These are phyloP conservation scores for Tenthredo scrophulariae DNA, from an alignment of 2,888 invertebrate species.

Conservation along the genomic window DNA sequence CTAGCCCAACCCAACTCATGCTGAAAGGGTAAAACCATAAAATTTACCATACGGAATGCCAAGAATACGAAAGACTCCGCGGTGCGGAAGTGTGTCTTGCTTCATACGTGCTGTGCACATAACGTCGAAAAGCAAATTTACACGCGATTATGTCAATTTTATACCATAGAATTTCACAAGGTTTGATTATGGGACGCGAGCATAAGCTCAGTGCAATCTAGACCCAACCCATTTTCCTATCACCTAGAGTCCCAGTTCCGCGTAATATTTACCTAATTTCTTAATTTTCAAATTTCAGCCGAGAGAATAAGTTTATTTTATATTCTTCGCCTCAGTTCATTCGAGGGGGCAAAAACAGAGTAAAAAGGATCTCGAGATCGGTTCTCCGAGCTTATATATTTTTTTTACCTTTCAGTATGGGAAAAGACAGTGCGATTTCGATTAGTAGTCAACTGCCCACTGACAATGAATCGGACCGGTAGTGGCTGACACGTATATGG, in stretches of 20 bases:
- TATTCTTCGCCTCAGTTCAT: neutral
- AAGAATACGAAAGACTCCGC: constrained; percentile 24
- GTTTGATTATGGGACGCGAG: neutral
- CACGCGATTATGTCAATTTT: constrained; percentile 18
- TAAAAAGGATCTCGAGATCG: neutral
- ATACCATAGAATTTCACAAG: neutral
- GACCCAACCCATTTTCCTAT: neutral
- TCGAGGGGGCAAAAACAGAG: neutral
- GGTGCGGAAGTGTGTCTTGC: constrained; percentile 34
- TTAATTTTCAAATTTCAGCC: constrained; percentile 1
- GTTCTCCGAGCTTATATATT: neutral
- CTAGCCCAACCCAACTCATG: constrained; percentile 11
- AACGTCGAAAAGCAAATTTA: constrained; percentile 17
- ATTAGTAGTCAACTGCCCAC: constrained; percentile 48
- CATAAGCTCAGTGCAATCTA: neutral
- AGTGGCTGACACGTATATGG: constrained; percentile 50
- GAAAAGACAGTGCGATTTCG: constrained; percentile 31
- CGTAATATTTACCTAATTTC: neutral
- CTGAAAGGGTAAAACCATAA: constrained; percentile 40
- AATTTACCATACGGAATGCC: constrained; percentile 25
- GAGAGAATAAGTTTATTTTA: neutral
- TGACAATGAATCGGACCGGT: constrained; percentile 45
- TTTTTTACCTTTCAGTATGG: constrained; percentile 55
- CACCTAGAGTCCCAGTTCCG: neutral
- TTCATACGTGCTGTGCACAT: constrained; percentile 17